Evolutionary conservation across 2,113 vertebrate genomes (phyloP), one percentile per base, ranked within the genome.

Genomic region (Agelaius phoeniceus): DNA sequence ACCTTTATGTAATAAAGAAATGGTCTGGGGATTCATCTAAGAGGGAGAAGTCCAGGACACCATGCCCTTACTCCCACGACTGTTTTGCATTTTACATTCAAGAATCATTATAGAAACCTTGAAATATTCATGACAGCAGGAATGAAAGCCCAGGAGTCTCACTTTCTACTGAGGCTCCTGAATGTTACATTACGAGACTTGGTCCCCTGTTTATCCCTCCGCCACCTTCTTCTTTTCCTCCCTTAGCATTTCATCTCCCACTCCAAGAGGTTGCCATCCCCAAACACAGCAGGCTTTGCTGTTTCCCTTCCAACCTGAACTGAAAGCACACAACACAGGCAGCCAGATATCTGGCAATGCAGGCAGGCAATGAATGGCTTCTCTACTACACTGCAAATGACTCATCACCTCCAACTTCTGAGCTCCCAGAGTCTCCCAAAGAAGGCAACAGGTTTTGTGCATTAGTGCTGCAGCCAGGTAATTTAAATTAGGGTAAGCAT

Each of bases 391-490:
- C 67, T 63, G 66, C 58, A 84, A 76, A 75, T 95, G 79, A 93
- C 59, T 81, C 82, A 84, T 57, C 0, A 0, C 78, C 79, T 77
- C 48, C 3, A 4, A 79, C 58, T 93, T 82, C 39, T 44, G 72
- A 57, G 72, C 39, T 95, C 69, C 73, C 39, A 52, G 52, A 77
- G 49, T 46, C 58, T 73, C 82, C 72, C 8, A 3, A 57, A 75
- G 88, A 55, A 93, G 48, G 57, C 82, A 95, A 81, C 92, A 84
- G 85, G 75, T 96, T 93, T 67, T 52, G 55, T 86, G 65, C 72
- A 20, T 67, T 74, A 72, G 55, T 4, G 5, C 68, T 90, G 65
- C 35, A 78, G 75, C 39, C 87, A 90, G 55, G 52, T 95, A 65
- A 72, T 91, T 87, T 59, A 73, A 85, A 71, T 74, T 12, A 52